Percentiles rank a stretch among this genome's conserved stretches.
Conservation (phyloP, 2,797 vertebrate genomes). For the Clarias platycephalus region DNA sequence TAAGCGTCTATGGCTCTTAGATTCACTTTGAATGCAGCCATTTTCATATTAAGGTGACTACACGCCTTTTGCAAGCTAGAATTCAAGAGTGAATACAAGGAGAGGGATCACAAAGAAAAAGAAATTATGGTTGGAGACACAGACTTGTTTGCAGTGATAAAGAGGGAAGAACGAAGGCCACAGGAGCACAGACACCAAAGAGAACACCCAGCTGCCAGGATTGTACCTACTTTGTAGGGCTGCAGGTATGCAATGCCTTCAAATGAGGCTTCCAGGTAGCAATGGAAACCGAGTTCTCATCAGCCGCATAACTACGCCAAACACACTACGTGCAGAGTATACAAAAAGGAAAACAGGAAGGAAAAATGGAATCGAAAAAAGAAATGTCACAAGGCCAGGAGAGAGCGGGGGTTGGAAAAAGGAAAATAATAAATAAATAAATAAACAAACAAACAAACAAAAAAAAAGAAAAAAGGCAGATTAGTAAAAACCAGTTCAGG, state of each 20-base stretch:
- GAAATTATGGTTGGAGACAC: conserved; percentile 34
- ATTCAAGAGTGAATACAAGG: conserved; percentile 17
- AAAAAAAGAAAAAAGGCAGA: conserved; percentile 76
- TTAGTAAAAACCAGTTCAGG: conserved; percentile 80
- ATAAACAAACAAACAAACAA: conserved; percentile 52
- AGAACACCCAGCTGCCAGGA: conserved; percentile 77
- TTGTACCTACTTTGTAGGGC: conserved; percentile 98
- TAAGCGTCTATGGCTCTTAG: conserved; percentile 33
- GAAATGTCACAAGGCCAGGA: conserved; percentile 70
- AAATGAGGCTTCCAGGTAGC: conserved; percentile 99
- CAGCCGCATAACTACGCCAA: conserved; percentile 99
- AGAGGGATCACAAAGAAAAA: conserved; percentile 38
- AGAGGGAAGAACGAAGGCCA: conserved; percentile 50
- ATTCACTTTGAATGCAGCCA: conserved; percentile 19
- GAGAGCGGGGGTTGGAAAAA: conserved; percentile 59
- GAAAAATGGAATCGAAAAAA: conserved; percentile 55
- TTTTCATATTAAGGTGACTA: conserved; percentile 54
- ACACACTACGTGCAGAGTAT: conserved; percentile 87
- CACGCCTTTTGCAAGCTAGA: conserved; percentile 49
- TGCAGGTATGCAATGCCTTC: conserved; percentile 99
- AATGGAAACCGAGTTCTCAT: conserved; percentile 99
- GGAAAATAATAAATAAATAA: conserved; percentile 36
- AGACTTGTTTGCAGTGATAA: conserved; percentile 46
- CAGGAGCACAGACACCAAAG: conserved; percentile 72
- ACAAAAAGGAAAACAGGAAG: conserved; percentile 66